phyloP scores from a whole-genome alignment of 2,888 invertebrate genomes.

The Scaptomyza reducta region DNA sequence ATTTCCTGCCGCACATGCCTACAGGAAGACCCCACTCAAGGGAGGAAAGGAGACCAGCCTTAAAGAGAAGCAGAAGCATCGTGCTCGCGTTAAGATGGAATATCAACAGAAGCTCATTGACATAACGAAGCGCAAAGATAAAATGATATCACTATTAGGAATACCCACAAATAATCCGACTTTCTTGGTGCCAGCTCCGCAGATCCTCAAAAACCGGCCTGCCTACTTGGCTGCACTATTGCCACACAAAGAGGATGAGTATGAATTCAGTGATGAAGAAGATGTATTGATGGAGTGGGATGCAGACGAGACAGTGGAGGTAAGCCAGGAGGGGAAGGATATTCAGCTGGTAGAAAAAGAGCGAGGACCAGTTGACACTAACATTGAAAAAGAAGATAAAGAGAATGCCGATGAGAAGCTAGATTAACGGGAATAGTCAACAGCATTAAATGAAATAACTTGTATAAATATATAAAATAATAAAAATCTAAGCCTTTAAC shows the following conservation, averaged over 20 bases:
- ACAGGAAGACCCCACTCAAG: not conserved
- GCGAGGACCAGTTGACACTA: not conserved
- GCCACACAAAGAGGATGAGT: not conserved
- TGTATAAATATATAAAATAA: slow-evolving; percentile 12
- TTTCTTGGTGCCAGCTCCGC: not conserved
- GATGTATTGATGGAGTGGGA: not conserved
- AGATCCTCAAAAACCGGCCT: not conserved
- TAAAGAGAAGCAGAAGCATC: not conserved
- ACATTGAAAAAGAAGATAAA: not conserved
- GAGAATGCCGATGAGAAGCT: not conserved
- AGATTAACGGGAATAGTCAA: not conserved
- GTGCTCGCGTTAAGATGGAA: not conserved
- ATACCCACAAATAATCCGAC: not conserved
- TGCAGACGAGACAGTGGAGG: not conserved
- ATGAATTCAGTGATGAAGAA: not conserved
- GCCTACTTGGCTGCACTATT: not conserved
- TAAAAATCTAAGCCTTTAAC: slow-evolving; percentile 12
- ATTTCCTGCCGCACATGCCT: not conserved
- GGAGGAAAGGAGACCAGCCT: too few species aligned
- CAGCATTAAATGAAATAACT: not conserved
- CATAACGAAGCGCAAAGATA: not conserved
- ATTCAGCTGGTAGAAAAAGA: not conserved
- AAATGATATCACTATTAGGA: not conserved
- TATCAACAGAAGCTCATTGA: not conserved
- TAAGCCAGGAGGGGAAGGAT: not conserved